Conservation (phyloP, 2,888 invertebrate genomes). For the Atrina japonica region DNA sequence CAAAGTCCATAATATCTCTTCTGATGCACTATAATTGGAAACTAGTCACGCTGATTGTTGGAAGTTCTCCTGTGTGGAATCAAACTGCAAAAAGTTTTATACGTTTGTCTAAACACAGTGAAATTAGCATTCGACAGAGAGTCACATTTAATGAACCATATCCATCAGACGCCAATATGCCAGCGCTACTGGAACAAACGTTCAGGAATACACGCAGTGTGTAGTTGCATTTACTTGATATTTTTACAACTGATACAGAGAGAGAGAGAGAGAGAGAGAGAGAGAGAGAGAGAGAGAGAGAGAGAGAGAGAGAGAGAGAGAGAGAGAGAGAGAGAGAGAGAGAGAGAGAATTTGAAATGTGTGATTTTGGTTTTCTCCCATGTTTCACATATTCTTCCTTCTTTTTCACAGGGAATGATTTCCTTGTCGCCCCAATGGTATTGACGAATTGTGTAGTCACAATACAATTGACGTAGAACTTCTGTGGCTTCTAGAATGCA, state of each 20-base stretch:
- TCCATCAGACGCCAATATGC: slow-evolving; percentile 51
- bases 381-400: no score
- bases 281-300: slow-evolving; percentile 21
- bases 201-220: slow-evolving; percentile 90
- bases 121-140: slow-evolving; percentile 88
- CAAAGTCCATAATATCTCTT: slow-evolving; percentile 93
- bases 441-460: no score
- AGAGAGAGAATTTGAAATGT: background rate
- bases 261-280: slow-evolving; percentile 24
- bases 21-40: slow-evolving; percentile 95
- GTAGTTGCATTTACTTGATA: background rate
- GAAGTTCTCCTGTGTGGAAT: slow-evolving; percentile 61
- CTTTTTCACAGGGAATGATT: no score
- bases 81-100: slow-evolving; percentile 88
- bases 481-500: no score
- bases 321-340: slow-evolving; percentile 25
- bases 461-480: no score
- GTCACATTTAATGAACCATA: slow-evolving; percentile 81
- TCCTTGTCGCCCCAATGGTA: no score
- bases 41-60: slow-evolving; percentile 84
- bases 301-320: slow-evolving; percentile 22
- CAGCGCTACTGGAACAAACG: slow-evolving; percentile 87
- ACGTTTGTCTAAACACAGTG: slow-evolving; percentile 86
- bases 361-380: no score
- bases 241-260: background rate